phyloP scores from a whole-genome alignment of 2,797 vertebrate genomes.

The Odontamblyopus rebecca region DNA sequence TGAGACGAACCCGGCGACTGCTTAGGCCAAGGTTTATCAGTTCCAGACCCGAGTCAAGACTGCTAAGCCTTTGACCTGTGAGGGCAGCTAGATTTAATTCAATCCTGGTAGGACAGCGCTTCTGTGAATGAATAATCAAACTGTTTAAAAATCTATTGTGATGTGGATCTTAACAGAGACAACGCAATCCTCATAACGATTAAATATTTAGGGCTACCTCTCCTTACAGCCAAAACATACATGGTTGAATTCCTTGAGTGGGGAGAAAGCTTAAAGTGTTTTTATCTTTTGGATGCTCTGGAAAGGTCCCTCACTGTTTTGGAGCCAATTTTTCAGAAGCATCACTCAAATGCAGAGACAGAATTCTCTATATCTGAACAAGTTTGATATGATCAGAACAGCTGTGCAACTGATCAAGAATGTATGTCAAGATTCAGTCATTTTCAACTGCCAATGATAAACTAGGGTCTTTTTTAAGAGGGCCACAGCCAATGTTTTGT shows the following conservation, averaged over 20 bases:
- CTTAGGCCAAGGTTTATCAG: constrained; percentile 4
- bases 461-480: too few species aligned
- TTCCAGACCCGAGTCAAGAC: constrained; percentile 6
- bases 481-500: too few species aligned
- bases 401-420: background rate
- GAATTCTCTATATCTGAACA: background rate
- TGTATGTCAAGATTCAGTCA: too few species aligned
- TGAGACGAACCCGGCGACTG: background rate
- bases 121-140: background rate
- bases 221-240: background rate
- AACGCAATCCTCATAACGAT: background rate
- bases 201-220: background rate
- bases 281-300: background rate
- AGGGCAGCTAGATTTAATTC: constrained; percentile 1
- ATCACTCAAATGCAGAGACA: background rate
- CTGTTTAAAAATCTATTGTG: background rate
- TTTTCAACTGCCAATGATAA: too few species aligned
- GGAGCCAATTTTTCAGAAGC: background rate
- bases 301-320: background rate
- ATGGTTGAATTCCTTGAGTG: background rate
- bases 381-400: background rate
- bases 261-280: background rate
- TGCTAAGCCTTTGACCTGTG: constrained; percentile 10
- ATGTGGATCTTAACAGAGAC: background rate
- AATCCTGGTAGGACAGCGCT: background rate